These are phyloP conservation scores for Schizaphis graminum DNA, from an alignment of 2,888 invertebrate genomes.

Conservation along the genomic window DNA sequence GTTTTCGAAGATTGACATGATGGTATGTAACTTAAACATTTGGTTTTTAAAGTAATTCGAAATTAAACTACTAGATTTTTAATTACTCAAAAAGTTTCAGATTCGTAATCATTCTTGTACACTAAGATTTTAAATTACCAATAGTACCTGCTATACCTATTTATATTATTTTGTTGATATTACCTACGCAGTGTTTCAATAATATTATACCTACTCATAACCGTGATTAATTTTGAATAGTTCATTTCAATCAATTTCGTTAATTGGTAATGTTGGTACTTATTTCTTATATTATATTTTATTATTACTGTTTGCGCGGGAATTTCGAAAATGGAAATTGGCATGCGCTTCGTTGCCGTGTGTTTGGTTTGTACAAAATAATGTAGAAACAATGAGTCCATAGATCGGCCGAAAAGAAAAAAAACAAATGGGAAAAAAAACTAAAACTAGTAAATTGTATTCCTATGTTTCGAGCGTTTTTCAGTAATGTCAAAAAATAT, in stretches of 20 bases:
- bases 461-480: background rate
- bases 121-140: background rate
- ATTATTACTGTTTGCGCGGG: background rate
- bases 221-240: background rate
- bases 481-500: constrained; percentile 27
- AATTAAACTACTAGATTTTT: background rate
- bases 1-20: background rate
- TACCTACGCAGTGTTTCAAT: background rate
- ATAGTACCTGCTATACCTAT: background rate
- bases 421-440: background rate
- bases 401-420: background rate
- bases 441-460: constrained; percentile 34
- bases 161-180: no score
- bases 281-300: background rate
- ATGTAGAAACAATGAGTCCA: background rate
- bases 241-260: background rate
- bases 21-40: background rate
- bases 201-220: background rate
- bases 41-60: background rate
- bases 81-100: background rate
- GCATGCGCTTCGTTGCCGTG: background rate
- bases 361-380: background rate
- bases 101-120: background rate
- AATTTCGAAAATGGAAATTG: background rate
- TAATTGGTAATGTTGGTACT: background rate